Conservation (phyloP, 2,797 vertebrate genomes). For the Sebastes kiyomatsui region DNA sequence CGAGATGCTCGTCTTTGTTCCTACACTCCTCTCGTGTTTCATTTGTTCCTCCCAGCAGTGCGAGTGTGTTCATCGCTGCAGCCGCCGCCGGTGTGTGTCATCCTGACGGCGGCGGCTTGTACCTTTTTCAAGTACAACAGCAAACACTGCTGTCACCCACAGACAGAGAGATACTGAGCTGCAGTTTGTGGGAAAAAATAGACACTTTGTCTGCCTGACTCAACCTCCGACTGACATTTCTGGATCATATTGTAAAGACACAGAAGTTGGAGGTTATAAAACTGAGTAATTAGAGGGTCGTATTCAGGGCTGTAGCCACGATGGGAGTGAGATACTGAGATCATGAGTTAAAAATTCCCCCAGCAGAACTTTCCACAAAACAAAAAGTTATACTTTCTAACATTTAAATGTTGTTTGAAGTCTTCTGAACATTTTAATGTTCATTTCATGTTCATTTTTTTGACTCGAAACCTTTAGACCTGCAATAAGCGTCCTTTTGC, state of each 20-base stretch:
- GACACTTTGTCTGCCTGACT: constrained; percentile 6
- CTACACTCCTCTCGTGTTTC: not conserved
- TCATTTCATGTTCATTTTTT: no score
- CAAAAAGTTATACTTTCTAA: not conserved
- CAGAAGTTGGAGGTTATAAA: not conserved
- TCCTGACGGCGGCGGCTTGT: constrained; percentile 18
- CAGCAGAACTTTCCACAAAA: not conserved
- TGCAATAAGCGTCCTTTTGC: not conserved
- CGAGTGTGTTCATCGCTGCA: not conserved
- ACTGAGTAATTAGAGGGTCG: not conserved
- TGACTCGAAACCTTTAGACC: no score
- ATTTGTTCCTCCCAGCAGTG: constrained; percentile 9
- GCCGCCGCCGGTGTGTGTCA: not conserved
- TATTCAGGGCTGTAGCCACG: not conserved
- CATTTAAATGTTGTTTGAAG: not conserved
- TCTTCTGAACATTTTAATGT: not conserved
- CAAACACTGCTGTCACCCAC: constrained; percentile 31
- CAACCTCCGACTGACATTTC: constrained; percentile 5
- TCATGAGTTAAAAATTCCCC: not conserved
- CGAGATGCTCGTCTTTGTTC: not conserved
- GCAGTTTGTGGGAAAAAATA: constrained; percentile 17
- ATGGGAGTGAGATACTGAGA: not conserved
- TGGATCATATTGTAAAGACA: not conserved
- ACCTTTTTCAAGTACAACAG: constrained; percentile 18
- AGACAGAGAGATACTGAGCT: not conserved